A percentile compares a stretch with the other conserved stretches of the same genome.
phyloP scores from a whole-genome alignment of 2,797 vertebrate species.

The Chelmon rostratus region DNA sequence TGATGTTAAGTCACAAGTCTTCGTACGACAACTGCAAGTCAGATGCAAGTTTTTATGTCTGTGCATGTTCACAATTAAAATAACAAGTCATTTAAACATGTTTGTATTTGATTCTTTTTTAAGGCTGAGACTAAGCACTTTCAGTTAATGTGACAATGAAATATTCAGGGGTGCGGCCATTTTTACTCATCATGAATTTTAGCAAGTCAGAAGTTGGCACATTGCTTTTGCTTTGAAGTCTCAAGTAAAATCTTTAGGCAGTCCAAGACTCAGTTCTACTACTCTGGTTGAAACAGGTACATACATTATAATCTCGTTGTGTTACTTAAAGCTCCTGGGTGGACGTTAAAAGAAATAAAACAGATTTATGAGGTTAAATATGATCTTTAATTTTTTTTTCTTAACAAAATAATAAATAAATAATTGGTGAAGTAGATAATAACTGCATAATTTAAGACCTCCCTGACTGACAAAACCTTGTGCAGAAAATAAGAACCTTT shows the following conservation, averaged over 20 bases:
- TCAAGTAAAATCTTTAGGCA: too few species aligned
- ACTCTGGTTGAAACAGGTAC: background rate
- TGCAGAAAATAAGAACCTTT: constrained; percentile 22
- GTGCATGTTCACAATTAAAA: background rate
- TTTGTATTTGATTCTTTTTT: background rate
- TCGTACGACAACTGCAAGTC: background rate
- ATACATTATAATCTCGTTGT: background rate
- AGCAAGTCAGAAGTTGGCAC: background rate
- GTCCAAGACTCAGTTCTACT: background rate
- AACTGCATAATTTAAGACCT: background rate
- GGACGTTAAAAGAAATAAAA: background rate
- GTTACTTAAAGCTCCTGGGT: background rate
- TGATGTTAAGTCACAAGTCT: background rate
- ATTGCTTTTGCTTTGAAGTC: background rate
- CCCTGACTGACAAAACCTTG: background rate
- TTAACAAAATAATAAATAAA: too few species aligned
- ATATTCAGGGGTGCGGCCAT: background rate
- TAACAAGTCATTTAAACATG: background rate
- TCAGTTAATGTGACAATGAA: background rate
- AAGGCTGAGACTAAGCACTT: background rate
- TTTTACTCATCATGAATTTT: background rate
- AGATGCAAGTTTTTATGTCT: background rate
- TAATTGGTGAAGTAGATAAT: constrained; percentile 3
- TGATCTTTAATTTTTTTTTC: too few species aligned
- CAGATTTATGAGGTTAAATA: background rate